These are phyloP conservation scores for Gulo gulo DNA, from an alignment of 2,113 vertebrate species.

Conservation along the genomic window DNA sequence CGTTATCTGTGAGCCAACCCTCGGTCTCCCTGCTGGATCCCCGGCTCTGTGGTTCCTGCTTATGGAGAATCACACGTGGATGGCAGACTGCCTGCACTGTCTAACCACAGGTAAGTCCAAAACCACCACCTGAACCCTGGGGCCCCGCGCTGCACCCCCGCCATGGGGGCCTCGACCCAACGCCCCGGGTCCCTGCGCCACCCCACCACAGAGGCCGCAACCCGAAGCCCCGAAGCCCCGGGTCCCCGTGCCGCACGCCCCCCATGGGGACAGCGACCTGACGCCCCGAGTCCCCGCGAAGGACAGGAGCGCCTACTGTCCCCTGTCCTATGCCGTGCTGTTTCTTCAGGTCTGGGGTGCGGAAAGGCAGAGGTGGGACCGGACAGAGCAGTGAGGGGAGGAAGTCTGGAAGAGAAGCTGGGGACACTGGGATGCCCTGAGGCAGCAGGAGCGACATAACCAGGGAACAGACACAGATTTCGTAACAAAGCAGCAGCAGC, in stretches of 20 bases:
- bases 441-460: not conserved
- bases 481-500: not conserved
- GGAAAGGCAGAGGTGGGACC: not conserved
- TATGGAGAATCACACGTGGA: too few species aligned
- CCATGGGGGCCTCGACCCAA: accelerated
- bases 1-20: too few species aligned
- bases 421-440: not conserved
- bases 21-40: too few species aligned
- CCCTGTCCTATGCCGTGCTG: not conserved
- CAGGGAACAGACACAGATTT: not conserved
- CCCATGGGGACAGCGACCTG: accelerated
- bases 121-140: too few species aligned
- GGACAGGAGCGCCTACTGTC: not conserved
- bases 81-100: too few species aligned
- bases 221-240: not conserved
- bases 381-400: not conserved
- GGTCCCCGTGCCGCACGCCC: not conserved
- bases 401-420: not conserved
- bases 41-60: too few species aligned
- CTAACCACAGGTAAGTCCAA: too few species aligned
- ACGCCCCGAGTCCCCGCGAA: not conserved
- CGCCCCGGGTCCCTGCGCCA: not conserved
- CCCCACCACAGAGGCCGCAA: not conserved
- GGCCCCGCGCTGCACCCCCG: too few species aligned
- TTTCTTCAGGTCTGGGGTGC: not conserved